A percentile compares a stretch with the other conserved stretches of the same genome.
Conservation (phyloP, 37 sponge, comb jelly and placozoan species). For the Lycopodina hypogea region DNA sequence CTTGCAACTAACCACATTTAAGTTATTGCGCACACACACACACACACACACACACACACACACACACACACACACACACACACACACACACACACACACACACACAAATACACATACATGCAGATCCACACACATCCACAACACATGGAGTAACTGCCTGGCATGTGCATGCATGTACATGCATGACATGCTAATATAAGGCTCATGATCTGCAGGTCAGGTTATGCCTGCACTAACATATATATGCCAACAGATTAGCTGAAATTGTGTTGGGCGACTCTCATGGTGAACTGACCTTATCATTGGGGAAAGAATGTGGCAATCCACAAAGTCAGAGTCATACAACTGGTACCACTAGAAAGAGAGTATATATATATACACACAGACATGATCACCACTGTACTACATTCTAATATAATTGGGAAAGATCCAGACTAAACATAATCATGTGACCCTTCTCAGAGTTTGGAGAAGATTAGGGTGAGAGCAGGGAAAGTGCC, state of each 20-base stretch:
- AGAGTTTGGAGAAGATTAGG: too few species aligned
- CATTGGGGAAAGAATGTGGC: conserved; percentile 37
- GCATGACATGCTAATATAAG: too few species aligned
- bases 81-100: background rate
- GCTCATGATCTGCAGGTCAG: too few species aligned
- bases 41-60: background rate
- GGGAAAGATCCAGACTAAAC: too few species aligned
- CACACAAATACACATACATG: background rate
- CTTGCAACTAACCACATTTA: background rate
- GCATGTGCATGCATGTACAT: background rate
- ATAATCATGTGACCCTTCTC: too few species aligned
- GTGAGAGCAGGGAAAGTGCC: too few species aligned
- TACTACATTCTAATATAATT: too few species aligned
- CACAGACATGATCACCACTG: too few species aligned
- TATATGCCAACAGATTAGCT: too few species aligned
- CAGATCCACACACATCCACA: background rate
- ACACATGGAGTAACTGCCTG: too few species aligned
- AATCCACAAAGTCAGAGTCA: conserved; percentile 62
- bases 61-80: background rate
- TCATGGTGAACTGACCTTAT: conserved; percentile 40
- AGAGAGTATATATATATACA: background rate
- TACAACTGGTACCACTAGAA: conserved; percentile 67
- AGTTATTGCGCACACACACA: background rate
- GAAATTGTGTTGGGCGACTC: background rate
- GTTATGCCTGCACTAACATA: too few species aligned